phyloP scores from a whole-genome alignment of 2,113 vertebrate species.

The Galeopterus variegatus region DNA sequence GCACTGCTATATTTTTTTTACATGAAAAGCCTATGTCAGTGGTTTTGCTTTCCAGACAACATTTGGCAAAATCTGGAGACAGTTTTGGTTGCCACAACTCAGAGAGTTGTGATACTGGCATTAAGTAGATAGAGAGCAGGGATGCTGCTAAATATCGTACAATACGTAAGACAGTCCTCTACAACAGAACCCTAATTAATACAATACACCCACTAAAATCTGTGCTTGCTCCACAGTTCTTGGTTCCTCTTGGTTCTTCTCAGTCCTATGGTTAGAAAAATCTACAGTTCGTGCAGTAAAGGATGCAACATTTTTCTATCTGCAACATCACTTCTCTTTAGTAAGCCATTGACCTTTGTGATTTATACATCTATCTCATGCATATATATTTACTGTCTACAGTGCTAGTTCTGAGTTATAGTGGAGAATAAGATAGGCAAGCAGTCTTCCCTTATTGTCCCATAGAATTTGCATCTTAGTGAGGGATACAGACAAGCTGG shows the following conservation, averaged over 20 bases:
- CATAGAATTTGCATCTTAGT: background rate
- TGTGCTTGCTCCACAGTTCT: background rate
- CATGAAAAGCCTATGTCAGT: background rate
- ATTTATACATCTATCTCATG: background rate
- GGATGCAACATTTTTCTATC: background rate
- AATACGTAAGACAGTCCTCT: background rate
- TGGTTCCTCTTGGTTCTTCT: constrained; percentile 37
- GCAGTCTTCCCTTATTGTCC: background rate
- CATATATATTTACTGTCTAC: background rate
- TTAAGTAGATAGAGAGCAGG: background rate
- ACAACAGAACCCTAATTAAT: background rate
- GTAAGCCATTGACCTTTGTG: background rate
- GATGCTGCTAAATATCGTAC: background rate
- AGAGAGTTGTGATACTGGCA: background rate
- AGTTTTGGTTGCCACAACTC: background rate
- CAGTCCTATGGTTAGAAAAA: background rate
- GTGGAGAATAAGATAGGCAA: background rate
- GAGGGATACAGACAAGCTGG: background rate
- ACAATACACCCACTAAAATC: background rate
- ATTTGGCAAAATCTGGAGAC: background rate
- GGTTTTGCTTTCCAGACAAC: background rate
- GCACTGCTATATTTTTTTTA: background rate
- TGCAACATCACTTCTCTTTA: background rate
- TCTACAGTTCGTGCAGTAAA: background rate
- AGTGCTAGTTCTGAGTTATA: background rate